These are phyloP conservation scores for Baryphthengus martii DNA, from an alignment of 2,113 vertebrate species.

Conservation along the genomic window DNA sequence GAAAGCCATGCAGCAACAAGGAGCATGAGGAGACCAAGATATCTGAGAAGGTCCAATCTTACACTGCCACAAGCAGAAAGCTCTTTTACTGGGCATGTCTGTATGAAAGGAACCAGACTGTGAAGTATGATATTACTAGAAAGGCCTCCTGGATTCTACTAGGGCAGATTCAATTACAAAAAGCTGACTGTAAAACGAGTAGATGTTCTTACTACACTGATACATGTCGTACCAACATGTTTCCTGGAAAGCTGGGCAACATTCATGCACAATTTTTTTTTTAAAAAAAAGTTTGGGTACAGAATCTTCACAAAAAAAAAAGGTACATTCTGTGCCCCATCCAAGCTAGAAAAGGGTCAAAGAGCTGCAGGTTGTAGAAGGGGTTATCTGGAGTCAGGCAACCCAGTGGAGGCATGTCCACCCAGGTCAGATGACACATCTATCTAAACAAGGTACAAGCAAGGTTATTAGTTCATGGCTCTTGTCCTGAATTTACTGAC, in stretches of 20 bases:
- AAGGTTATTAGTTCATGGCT: constrained; percentile 10
- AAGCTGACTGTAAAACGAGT: constrained; percentile 47
- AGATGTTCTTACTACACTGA: constrained; percentile 33
- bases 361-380: neutral
- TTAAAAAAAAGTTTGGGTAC: neutral
- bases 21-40: neutral
- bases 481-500: constrained; percentile 27
- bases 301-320: constrained; percentile 42
- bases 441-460: constrained; percentile 22
- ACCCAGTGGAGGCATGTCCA: constrained; percentile 21
- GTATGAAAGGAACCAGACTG: neutral
- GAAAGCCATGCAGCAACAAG: neutral
- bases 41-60: neutral
- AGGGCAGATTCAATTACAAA: constrained; percentile 41
- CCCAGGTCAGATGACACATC: constrained; percentile 23
- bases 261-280: neutral
- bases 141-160: constrained; percentile 2
- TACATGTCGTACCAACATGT: constrained; percentile 38
- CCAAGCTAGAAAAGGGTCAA: neutral
- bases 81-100: neutral
- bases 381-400: constrained; percentile 43
- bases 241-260: constrained; percentile 62
- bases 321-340: constrained; percentile 28
- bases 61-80: neutral
- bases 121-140: constrained; percentile 46